Base-by-base conservation (phyloP, 2,888 invertebrate species). In the Parascotia fuliginaria region DNA sequence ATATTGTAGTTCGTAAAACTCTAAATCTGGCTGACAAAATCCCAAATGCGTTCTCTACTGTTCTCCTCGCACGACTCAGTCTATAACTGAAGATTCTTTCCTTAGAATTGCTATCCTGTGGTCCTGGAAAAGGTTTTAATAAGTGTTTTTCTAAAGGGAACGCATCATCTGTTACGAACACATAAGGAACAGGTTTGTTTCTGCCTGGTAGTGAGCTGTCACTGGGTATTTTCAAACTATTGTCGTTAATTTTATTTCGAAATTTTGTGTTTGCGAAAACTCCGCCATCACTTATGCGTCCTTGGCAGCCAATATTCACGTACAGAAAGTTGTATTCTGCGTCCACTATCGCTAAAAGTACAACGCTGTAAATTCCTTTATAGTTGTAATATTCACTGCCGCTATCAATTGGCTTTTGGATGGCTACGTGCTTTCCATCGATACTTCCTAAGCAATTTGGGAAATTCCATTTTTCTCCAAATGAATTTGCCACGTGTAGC, bases 51-150 rank as follows among this genome's bases (percentile, higher is more conserved):
- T 56, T 59, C 44, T 65, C 57, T 48, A 65, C 65, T 44, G 51
- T 57, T 55, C 55, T 51, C 7, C 65, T 53, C 43, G 58, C 62
- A 43, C 60, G 51, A 43, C 57, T 55, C 47, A 57, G 50, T 52
- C 57, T 54, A 51, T 63, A 65, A 55, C 39, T 65, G 48, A 60
- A 63, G 19, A 59, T 57, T 55, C 60, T 63, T 50, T 63, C 56
- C 39, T 54, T 55, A 53, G 50, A 51, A 55, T 46, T 53, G 49
- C 43, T 55, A 40, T 49, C 52, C 49, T 55, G 62, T 40, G 48
- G 49, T 52, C 60, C 60, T 53, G 54, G 44, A 59, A 53, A 61
- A 45, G 56, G 56, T 55, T 59, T 64, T 55, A 57, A 32, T 11
- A 60, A 50, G 37, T 59, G 46, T 40, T 49, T 54, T 49, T 45